A percentile compares a stretch with the other conserved stretches of the same genome.
These are phyloP conservation scores for Luidia sarsii DNA, from an alignment of 53 echinoderm and acorn worm species.

Conservation along the genomic window DNA sequence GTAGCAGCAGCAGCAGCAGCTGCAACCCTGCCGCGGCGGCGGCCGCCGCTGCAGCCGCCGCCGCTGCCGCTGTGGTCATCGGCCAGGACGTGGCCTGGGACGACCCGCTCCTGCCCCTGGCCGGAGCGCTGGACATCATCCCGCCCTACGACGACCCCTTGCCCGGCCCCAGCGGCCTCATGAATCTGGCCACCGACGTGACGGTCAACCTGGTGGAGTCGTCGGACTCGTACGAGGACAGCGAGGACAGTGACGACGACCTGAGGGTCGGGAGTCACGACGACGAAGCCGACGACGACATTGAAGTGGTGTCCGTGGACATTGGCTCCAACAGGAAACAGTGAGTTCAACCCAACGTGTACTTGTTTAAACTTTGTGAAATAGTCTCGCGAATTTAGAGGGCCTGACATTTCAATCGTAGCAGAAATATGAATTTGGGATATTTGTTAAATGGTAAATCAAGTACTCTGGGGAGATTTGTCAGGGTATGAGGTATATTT, in stretches of 20 bases:
- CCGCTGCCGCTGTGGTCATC: conserved; percentile 7
- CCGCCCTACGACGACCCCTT: conserved; percentile 35
- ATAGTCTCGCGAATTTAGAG: too few species aligned
- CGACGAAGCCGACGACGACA: conserved; percentile 24
- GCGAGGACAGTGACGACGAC: conserved; percentile 28
- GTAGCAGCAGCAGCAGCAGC: neutral
- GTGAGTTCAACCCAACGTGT: too few species aligned
- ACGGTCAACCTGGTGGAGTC: conserved; percentile 26
- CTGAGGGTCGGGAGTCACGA: neutral
- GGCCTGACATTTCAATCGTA: too few species aligned
- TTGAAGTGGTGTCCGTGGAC: conserved; percentile 55
- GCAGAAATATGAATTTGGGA: too few species aligned
- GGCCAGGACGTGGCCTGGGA: conserved; percentile 37
- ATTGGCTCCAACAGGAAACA: neutral
- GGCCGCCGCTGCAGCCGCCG: conserved; percentile 20
- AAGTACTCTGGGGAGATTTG: too few species aligned
- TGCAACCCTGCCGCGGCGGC: conserved; percentile 2
- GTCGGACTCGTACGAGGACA: neutral
- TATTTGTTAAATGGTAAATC: too few species aligned
- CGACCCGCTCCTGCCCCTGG: conserved; percentile 10
- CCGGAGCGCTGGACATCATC: conserved; percentile 39
- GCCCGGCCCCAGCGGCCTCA: conserved; percentile 45
- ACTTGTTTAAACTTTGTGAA: too few species aligned
- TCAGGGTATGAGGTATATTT: too few species aligned
- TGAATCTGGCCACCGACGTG: conserved; percentile 3